Percentiles rank a stretch among this genome's conserved stretches.
Conservation (phyloP, 2,113 vertebrate species). For the Morphnarchus princeps region DNA sequence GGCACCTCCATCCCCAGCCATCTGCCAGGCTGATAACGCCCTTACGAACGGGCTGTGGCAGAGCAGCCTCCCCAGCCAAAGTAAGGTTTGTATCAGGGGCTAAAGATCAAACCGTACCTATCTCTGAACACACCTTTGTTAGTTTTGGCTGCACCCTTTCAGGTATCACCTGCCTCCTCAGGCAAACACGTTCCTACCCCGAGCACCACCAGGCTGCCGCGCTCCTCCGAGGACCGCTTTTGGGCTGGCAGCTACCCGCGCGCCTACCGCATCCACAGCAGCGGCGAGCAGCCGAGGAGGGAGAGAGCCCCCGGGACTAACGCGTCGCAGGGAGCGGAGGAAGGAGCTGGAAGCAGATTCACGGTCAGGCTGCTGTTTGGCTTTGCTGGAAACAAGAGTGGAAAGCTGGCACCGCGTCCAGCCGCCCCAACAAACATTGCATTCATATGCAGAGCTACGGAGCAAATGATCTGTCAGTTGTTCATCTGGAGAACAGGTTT, state of each 20-base stretch:
- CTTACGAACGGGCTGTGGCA: not conserved
- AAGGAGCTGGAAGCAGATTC: not conserved
- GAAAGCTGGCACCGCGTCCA: conserved; percentile 16
- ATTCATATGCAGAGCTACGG: not conserved
- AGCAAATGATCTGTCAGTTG: conserved; percentile 20
- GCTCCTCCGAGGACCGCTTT: not conserved
- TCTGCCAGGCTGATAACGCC: not conserved
- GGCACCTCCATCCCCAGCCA: not conserved
- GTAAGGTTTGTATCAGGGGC: not conserved
- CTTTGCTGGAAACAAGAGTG: not conserved
- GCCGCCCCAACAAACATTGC: conserved; percentile 20
- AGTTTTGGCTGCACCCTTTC: conserved; percentile 55
- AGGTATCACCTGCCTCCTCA: conserved; percentile 45
- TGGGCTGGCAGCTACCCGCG: not conserved
- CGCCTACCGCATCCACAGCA: not conserved
- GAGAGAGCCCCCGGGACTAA: not conserved
- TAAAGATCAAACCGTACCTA: conserved; percentile 46
- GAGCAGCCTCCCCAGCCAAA: not conserved
- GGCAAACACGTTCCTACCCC: not conserved
- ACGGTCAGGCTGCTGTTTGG: not conserved
- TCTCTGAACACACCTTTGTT: conserved; percentile 59
- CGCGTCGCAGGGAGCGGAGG: not conserved
- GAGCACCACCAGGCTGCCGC: not conserved
- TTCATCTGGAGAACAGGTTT: conserved; percentile 56
- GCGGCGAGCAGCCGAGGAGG: not conserved